phyloP scores from a whole-genome alignment of 2,797 vertebrate species.

The Xiphorhynchus erythropygius region DNA sequence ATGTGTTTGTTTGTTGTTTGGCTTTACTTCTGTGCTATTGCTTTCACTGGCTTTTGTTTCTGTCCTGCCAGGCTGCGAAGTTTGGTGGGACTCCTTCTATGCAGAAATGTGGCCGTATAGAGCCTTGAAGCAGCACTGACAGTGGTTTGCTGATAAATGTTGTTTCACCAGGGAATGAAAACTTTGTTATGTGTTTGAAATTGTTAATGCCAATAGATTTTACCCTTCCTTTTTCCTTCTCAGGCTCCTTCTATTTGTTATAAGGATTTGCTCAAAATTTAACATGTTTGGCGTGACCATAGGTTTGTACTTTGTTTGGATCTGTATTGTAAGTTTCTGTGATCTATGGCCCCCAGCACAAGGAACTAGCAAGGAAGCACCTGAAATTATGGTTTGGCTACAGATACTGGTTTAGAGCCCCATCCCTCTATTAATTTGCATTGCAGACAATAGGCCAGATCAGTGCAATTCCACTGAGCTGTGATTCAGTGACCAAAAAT shows the following conservation, averaged over 20 bases:
- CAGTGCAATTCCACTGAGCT: not conserved
- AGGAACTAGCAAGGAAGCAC: not conserved
- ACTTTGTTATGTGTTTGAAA: not conserved
- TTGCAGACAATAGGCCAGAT: not conserved
- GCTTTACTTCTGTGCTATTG: not conserved
- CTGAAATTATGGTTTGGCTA: not conserved
- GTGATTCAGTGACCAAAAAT: not conserved
- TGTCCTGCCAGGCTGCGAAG: not conserved
- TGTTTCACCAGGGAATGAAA: not conserved
- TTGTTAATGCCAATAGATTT: not conserved
- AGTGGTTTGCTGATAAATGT: not conserved
- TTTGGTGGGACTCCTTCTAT: fast-evolving
- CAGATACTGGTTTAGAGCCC: not conserved
- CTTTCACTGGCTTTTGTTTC: not conserved
- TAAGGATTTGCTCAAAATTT: not conserved
- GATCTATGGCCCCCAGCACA: not conserved
- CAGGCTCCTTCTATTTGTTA: not conserved
- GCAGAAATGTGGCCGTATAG: fast-evolving
- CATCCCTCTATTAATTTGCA: not conserved
- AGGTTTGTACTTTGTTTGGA: not conserved
- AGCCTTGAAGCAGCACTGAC: not conserved
- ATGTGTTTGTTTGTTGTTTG: not conserved
- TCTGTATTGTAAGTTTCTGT: not conserved
- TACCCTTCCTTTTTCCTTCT: not conserved
- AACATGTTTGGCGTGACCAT: not conserved